Base-by-base conservation (phyloP, 92 coral and sea anemone genomes). In the Epizoanthus stellaris region DNA sequence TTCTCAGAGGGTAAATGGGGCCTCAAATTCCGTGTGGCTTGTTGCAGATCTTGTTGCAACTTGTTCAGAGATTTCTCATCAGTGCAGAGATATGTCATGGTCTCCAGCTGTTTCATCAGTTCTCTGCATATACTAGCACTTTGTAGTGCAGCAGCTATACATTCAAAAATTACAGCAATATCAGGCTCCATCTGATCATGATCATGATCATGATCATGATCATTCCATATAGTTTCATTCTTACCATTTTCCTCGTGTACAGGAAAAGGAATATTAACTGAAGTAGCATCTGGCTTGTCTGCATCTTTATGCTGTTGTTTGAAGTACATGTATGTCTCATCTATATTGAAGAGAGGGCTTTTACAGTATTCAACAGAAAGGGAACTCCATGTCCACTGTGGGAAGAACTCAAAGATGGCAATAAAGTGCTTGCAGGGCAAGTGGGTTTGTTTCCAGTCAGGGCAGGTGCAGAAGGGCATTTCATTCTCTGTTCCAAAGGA, bases 391-490 rank as follows among this genome's bases (percentile, higher is more conserved):
- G 60, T 70, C 86, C 77, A 82, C 65, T 42, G 23, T 42, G 59
- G 64, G 30, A 38, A 82, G 58, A 39, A 36, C 19, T 56, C 43
- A 62, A 82, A 82, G 52, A 82, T 70, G 16, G 86, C 86, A 42
- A 82, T 43, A 56, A 82, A 82, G 42, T 82, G 86, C 86, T 68
- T 82, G 60, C 86, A 68, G 23, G 86, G 86, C 16, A 67, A 52
- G 76, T 82, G 86, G 16, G 16, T 82, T 82, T 70, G 67, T 57
- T 68, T 42, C 86, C 86, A 81, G 42, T 81, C 86, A 36, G 73
- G 75, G 77, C 77, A 67, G n/a, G 63, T 54, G 40, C 86, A 67
- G 67, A 17, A 54, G 59, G 86, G 86, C 73, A 82, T 58, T 57
- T 40, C 36, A 6, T 67, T 53, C 23, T 68, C 72, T 9, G n/a